Evolutionary conservation across 2,888 invertebrate species (phyloP), one percentile per base, ranked within the genome.

Genomic region (Temnothorax ravouxi): DNA sequence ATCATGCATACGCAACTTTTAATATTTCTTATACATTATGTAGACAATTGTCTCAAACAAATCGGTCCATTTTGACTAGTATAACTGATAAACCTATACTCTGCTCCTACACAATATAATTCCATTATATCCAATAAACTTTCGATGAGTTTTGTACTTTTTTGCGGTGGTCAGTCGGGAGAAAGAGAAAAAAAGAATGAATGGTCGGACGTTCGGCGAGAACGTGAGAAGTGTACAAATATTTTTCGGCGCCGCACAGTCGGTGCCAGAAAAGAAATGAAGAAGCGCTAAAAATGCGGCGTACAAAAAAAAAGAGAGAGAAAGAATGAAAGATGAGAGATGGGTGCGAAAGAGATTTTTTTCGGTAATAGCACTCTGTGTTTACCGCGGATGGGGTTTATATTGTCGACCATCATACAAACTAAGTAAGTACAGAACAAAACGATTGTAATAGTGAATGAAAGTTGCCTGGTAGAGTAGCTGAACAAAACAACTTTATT

Each of bases 401-500:
- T 83, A 83, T 86, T 86, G 69, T 82, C 88, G 74, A 83, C 81
- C 88, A 90, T 85, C 90, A 69, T 21, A 64, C 52, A 21, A 75
- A 86, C 87, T 84, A 86, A 91, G 91, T 91, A 91, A 91, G 91
- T 91, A 91, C 89, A 86, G 89, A 88, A 86, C 85, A 87, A 91
- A 91, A 90, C 88, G 91, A 90, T 90, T 91, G 89, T 91, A 91
- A 91, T 91, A 91, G 91, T 91, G 91, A 91, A 91, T 91, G 91
- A 91, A 91, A 91, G 91, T 91, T 91, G 91, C 91, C 91, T 91
- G 91, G 91, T 91, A 91, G 91, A 91, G 91, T 91, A 91, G 91
- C 89, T 90, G 89, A 91, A 85, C 86, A 87, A 83, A 90, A 87
- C 81, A 86, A 90, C 72, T 83, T 85, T 72, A 84, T 80, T 88